Conservation (phyloP, 2,797 vertebrate species). For the Eptatretus atami region DNA sequence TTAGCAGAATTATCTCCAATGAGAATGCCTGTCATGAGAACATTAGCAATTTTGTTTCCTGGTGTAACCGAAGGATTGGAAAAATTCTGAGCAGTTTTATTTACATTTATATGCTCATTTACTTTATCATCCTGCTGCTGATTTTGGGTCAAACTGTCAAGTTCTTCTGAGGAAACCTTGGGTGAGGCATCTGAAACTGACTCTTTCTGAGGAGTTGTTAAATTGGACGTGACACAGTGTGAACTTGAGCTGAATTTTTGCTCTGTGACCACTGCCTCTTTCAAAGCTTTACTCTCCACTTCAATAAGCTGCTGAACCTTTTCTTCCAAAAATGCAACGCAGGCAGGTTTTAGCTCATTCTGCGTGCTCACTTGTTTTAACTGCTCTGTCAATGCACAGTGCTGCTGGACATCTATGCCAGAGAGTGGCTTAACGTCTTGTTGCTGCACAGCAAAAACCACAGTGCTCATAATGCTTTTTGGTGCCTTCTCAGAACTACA, state of each 20-base stretch:
- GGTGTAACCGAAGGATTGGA: too few relatives aligned
- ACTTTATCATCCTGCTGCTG: background rate
- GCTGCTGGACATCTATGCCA: background rate
- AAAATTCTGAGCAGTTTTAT: background rate
- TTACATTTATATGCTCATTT: background rate
- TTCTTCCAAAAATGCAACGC: background rate
- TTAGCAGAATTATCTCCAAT: too few relatives aligned
- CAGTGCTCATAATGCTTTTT: background rate
- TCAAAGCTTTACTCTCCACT: background rate
- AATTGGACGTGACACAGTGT: background rate
- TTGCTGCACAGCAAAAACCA: background rate
- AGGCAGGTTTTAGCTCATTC: background rate
- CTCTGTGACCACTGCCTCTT: background rate
- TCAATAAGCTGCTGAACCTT: conserved; percentile 4
- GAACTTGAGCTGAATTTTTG: background rate
- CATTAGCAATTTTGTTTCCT: too few relatives aligned
- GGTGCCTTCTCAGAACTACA: background rate
- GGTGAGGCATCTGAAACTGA: too few relatives aligned
- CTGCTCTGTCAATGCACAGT: conserved; percentile 3
- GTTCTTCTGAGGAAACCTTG: background rate
- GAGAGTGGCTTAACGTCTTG: conserved; percentile 1
- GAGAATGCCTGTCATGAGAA: too few relatives aligned
- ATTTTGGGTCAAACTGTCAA: background rate
- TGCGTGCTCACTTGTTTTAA: background rate
- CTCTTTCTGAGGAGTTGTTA: too few relatives aligned